Percentiles rank a stretch among this genome's conserved stretches.
These are phyloP conservation scores for Cybosia mesomella DNA, from an alignment of 2,888 invertebrate species.

Conservation along the genomic window DNA sequence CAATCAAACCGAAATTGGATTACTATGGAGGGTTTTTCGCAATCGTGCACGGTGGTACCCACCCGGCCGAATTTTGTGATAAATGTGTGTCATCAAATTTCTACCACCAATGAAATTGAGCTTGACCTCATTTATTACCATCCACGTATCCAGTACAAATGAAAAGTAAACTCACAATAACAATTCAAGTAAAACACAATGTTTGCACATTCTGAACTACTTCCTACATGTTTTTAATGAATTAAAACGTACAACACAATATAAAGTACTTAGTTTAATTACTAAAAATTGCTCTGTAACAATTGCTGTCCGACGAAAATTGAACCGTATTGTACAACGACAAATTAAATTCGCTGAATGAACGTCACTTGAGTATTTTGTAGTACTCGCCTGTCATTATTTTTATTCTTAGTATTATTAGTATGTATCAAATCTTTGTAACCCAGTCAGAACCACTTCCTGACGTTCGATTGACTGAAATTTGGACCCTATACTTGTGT, in stretches of 20 bases:
- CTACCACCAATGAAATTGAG: neutral
- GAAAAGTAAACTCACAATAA: constrained; percentile 1
- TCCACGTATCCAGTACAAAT: neutral
- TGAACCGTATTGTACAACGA: constrained; percentile 15
- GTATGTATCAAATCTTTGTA: no score
- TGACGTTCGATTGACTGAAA: no score
- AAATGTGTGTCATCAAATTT: no score
- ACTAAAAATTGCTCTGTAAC: constrained; percentile 31
- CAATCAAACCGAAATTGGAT: no score
- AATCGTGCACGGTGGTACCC: no score
- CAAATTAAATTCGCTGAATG: constrained; percentile 29
- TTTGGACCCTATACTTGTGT: no score
- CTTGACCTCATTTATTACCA: neutral
- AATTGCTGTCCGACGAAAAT: constrained; percentile 31
- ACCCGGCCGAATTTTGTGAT: no score
- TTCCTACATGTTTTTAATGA: constrained; percentile 38
- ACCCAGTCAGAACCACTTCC: no score
- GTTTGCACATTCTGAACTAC: constrained; percentile 11
- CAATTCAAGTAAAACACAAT: neutral
- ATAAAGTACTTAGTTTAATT: constrained; percentile 35
- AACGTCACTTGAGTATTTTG: neutral
- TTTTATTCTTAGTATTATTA: no score
- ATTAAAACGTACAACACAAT: constrained; percentile 38
- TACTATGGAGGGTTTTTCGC: no score
- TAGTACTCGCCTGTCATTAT: neutral